Percentiles rank a stretch among this genome's conserved stretches.
Evolutionary conservation across 2,797 vertebrate genomes (phyloP).

Genomic region (Paedocypris micromegethes): DNA sequence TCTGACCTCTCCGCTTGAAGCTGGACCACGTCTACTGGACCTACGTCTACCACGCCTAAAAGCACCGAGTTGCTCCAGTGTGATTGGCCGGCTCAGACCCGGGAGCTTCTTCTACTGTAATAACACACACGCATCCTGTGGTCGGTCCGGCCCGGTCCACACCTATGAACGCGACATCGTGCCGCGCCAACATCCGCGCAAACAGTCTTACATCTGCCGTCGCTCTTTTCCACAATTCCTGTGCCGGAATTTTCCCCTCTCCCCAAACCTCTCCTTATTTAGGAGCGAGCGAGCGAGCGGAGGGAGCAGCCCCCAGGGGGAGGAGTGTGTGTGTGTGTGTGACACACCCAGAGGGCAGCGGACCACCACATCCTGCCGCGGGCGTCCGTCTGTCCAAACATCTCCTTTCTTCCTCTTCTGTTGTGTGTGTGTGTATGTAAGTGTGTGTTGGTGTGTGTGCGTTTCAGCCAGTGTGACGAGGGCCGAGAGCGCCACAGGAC

Average conservation of each 20-base stretch:
- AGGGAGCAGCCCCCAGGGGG: conserved; percentile 34
- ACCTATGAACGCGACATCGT: no score
- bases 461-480: conserved; percentile 55
- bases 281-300: conserved; percentile 24
- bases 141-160: no score
- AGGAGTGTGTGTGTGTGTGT: conserved; percentile 48
- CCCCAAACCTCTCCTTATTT: conserved; percentile 34
- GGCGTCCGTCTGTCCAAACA: conserved; percentile 72
- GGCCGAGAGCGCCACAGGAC: conserved; percentile 46
- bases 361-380: conserved; percentile 75
- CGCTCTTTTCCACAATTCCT: conserved; percentile 3
- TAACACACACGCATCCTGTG: no score
- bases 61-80: no score
- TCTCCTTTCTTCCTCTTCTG: conserved; percentile 45
- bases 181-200: no score
- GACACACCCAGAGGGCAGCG: conserved; percentile 72
- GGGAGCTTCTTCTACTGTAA: no score
- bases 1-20: no score
- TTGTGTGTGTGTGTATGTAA: conserved; percentile 41
- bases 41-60: no score
- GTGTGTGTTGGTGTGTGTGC: conserved; percentile 43
- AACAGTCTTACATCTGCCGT: conserved; percentile 2
- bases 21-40: no score
- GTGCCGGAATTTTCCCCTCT: conserved; percentile 22
- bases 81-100: no score